Evolutionary conservation across 2,797 vertebrate species (phyloP), one percentile per base, ranked within the genome.

Genomic region (Betta splendens): DNA sequence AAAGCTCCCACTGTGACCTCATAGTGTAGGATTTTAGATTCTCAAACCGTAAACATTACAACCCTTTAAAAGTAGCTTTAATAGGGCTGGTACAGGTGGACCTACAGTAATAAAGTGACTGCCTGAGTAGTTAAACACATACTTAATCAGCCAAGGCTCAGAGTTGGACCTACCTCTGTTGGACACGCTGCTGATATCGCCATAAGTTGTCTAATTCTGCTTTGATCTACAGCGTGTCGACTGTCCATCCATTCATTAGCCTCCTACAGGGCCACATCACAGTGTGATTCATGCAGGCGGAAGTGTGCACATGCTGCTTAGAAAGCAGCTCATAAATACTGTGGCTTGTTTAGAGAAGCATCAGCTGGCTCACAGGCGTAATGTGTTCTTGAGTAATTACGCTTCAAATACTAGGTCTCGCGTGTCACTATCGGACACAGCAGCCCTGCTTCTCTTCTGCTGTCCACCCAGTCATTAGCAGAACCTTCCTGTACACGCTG

Each of bases 201-300:
- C 16, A 20, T n/a, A 13, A 7, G 9, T 46, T 16, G 13, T 26
- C 23, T 62, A 23, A 53, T 45, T 46, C 18, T 31, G 28, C 63
- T 47, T 52, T 60, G 36, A 60, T 58, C 36, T 44, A 37, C 64
- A 46, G 48, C 2, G 15, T 57, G 44, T 42, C 39, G 44, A 55
- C 46, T 2, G 2, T 40, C 47, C 52, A 54, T 58, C 23, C 54
- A 38, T 39, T 51, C 46, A 58, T 63, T 59, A 49, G 18, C 12
- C 36, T 52, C 68, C 40, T 52, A 46, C 54, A 45, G 69, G 15
- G 21, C 6, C 21, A 17, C 5, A 40, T 54, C 9, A 0, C 32
- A 10, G 3, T n/a, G 21, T 23, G 20, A 18, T 15, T 10, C 21
- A 35, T 12, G 15, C 28, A 36, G 22, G 49, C 29, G 20, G 22